Percentiles rank a stretch among this genome's conserved stretches.
phyloP scores from a whole-genome alignment of 2,113 vertebrate genomes.

The Chlorodrepanis virens region DNA sequence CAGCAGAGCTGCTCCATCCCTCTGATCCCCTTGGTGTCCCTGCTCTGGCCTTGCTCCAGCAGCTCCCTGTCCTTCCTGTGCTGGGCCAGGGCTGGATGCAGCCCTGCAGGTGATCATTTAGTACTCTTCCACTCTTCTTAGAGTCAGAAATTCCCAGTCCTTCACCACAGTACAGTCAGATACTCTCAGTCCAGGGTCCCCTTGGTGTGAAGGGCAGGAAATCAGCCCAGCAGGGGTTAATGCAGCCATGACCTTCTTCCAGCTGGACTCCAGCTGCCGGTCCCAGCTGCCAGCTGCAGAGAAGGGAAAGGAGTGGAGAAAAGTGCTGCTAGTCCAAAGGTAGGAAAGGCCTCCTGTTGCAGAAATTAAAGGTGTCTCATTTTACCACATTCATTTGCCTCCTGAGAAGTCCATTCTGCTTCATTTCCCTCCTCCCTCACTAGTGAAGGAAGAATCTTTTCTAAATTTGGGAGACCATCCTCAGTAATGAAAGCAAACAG shows the following conservation, averaged over 20 bases:
- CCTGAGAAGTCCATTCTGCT: not conserved
- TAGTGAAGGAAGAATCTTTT: not conserved
- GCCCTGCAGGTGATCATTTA: not conserved
- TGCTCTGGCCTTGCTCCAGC: not conserved
- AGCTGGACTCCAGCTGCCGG: conserved; percentile 6
- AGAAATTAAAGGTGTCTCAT: not conserved
- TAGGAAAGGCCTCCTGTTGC: not conserved
- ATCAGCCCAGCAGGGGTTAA: not conserved
- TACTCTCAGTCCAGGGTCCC: not conserved
- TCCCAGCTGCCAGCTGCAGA: not conserved
- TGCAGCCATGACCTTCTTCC: not conserved
- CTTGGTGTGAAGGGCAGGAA: not conserved
- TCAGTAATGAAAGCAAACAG: not conserved
- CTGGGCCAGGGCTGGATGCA: not conserved
- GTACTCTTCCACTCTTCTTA: not conserved
- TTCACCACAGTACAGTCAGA: not conserved
- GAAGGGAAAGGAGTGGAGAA: not conserved
- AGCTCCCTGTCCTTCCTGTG: not conserved
- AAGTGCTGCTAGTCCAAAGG: not conserved
- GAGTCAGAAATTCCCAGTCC: not conserved
- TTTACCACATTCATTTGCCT: not conserved
- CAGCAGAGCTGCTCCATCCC: not conserved
- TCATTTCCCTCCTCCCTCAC: not conserved
- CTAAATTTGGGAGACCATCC: not conserved
- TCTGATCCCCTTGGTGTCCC: not conserved